A percentile compares a stretch with the other conserved stretches of the same genome.
Conservation (phyloP, 2,888 invertebrate species). For the Oxycera nigricornis region DNA sequence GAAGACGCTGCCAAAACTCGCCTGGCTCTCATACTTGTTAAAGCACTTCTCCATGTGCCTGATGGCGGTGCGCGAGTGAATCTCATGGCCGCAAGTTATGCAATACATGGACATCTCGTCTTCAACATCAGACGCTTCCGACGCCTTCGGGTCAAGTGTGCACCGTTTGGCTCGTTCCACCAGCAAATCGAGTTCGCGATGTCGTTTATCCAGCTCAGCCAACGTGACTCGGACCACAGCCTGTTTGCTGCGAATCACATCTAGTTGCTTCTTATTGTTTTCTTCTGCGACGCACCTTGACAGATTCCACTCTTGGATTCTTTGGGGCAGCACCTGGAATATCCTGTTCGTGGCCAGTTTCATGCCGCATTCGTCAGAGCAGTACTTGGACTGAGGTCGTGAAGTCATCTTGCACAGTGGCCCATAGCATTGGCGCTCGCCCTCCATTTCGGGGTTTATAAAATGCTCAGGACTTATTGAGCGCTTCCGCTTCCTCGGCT, state of each 20-base stretch:
- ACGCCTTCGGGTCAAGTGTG: constrained; percentile 68
- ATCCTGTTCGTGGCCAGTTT: constrained; percentile 85
- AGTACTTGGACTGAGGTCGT: constrained; percentile 86
- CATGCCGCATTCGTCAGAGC: constrained; percentile 90
- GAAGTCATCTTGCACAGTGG: constrained; percentile 85
- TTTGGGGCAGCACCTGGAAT: constrained; percentile 83
- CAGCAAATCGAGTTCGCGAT: constrained; percentile 78
- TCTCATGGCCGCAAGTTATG: constrained; percentile 96
- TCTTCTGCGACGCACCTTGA: constrained; percentile 88
- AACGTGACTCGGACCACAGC: constrained; percentile 79
- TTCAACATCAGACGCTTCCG: constrained; percentile 69
- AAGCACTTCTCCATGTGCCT: constrained; percentile 99
- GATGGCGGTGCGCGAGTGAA: constrained; percentile 88
- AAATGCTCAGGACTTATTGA: constrained; percentile 58
- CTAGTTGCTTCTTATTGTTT: constrained; percentile 73
- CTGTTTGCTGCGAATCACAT: constrained; percentile 80
- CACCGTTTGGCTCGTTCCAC: constrained; percentile 80
- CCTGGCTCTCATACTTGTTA: constrained; percentile 96
- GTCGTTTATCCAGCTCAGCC: constrained; percentile 79
- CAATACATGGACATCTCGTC: constrained; percentile 86
- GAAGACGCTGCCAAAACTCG: constrained; percentile 94
- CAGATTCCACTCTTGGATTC: constrained; percentile 93
- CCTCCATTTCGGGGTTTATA: constrained; percentile 65
- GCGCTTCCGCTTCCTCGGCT: constrained; percentile 54
- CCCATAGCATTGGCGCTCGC: constrained; percentile 87